Conservation (phyloP, 2,797 vertebrate species). For the Gymnodraco acuticeps region DNA sequence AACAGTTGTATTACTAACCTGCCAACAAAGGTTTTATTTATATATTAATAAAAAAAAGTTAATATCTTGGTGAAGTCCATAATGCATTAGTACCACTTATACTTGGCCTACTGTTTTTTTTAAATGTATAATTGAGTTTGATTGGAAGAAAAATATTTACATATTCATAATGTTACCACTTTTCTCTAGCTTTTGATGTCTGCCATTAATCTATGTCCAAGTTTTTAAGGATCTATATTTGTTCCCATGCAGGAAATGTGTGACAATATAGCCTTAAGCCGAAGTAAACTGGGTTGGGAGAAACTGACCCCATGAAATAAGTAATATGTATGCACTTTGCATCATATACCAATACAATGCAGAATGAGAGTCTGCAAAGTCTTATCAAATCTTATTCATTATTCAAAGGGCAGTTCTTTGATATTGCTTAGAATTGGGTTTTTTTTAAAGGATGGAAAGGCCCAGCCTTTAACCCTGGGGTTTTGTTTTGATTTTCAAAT, state of each 20-base stretch:
- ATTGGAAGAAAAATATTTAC: neutral
- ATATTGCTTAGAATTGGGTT: slow-evolving; percentile 12
- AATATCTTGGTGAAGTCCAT: neutral
- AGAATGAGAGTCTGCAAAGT: neutral
- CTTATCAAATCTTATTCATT: neutral
- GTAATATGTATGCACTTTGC: neutral
- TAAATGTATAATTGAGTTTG: neutral
- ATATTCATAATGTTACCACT: neutral
- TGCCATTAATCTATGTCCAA: neutral
- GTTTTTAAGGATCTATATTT: neutral
- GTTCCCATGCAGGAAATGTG: neutral
- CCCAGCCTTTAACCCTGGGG: neutral
- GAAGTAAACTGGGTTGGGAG: neutral
- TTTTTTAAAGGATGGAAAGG: neutral
- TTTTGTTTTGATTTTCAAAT: neutral
- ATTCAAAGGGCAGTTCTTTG: slow-evolving; percentile 8
- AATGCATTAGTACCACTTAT: neutral
- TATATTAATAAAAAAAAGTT: neutral
- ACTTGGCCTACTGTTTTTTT: neutral
- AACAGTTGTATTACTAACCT: slow-evolving; percentile 9
- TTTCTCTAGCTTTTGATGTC: neutral
- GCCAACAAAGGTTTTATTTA: slow-evolving; percentile 23
- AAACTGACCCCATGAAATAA: neutral
- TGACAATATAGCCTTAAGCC: neutral
- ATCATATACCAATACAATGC: neutral